Base-by-base conservation (phyloP, 1,140 invertebrate genomes). In the Magallana angulata region DNA sequence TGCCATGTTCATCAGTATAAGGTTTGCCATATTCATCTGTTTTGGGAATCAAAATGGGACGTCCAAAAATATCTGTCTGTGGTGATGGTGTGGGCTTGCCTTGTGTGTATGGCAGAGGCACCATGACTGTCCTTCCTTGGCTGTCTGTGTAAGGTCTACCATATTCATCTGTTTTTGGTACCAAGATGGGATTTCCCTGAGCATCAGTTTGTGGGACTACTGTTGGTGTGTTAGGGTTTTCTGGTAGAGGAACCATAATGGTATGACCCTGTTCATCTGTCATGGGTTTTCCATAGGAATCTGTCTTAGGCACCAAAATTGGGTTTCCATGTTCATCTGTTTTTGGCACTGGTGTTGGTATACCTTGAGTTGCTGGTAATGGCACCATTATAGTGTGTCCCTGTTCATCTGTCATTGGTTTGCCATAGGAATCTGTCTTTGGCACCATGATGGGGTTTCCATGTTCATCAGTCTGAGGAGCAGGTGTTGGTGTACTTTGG, bases 241-340 rank as follows among this genome's bases (percentile, higher is more conserved):
- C 82, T 62, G 86, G 86, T 18, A 36, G 14, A 9, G 82, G 82
- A 3, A 60, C 57, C 24, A 62, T 59, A n/a, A 84, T 62, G 7
- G 82, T 57, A 36, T 62, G 56, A 12, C 82, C 82, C 56, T 58
- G 57, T 7, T 18, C 57, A 36, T 84, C 82, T 24, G 82, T 84
- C 82, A 64, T 85, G 24, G 60, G 58, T 12, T 85, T 62, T 7
- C 84, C 60, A 64, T 64, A 56, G 7, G 18, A 57, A 48, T 68
- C 84, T n/a, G 62, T 56, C 68, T 24, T 62, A n/a, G 80, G 88
- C 14, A n/a, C 58, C 6, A 81, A 57, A 16, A 84, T 84, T 36
- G 85, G 85, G 30, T 58, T 82, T 64, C 68, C 87, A 88, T 24
- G 62, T 59, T 84, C 57, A 86, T 88, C 84, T 64, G 87, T 82